Base-by-base conservation (phyloP, 2,888 invertebrate species). In the Onthophagus sagittarius region DNA sequence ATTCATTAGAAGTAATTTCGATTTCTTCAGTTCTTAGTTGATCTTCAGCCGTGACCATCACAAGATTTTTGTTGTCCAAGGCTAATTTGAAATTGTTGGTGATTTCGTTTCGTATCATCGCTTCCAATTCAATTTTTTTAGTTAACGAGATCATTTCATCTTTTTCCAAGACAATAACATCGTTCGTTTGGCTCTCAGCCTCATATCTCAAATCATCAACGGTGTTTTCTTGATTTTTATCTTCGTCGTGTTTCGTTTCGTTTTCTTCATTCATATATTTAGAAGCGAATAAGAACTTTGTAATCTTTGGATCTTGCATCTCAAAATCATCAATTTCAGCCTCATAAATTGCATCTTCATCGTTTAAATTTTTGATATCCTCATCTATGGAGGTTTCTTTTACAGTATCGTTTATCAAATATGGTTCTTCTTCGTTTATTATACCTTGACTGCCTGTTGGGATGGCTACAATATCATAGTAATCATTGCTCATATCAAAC, bases 161-260 rank as follows among this genome's bases (percentile, higher is more conserved):
- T 11, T 53, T 53, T 53, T 53, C 39, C 11, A 53, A 53, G 2
- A 53, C 39, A 4, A 53, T 53, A 53, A 53, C 39, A 1, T 53
- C 39, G 6, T 53, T 53, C 39, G 39, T 53, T 53, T 53, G 39
- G 11, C 39, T 53, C 11, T 1, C 39, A 1, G 7, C 39, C 7
- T 53, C 39, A 53, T 4, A 53, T n/a, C n/a, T n/a, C n/a, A n/a
- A n/a, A n/a, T n/a, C n/a, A 7, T 11, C 39, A 1, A 1, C 39
- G 11, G 5, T 53, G 6, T 7, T 53, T 4, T 53, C 39, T 53
- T 53, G 9, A 53, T 69, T 72, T 31, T 73, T 70, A 15, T 62
- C 33, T 15, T 70, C 69, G n/a, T 72, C 72, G 14, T 62, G 62
- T 11, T 11, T 69, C 7, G 15, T 33, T 69, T 39, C 39, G 39